Conservation (phyloP, 2,888 invertebrate genomes). For the Cabera pusaria region DNA sequence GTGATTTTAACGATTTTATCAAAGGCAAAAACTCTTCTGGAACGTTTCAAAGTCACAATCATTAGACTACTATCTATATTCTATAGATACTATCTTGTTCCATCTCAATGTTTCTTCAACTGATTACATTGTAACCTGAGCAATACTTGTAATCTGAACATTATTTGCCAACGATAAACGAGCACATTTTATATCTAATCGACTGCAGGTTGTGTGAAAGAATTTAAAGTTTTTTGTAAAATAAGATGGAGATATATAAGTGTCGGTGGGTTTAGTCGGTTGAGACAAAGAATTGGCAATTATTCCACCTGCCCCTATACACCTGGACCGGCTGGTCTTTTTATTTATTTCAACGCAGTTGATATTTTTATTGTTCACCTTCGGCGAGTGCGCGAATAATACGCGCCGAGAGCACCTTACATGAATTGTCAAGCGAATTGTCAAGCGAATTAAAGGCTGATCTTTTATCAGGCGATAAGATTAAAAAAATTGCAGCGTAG, state of each 20-base stretch:
- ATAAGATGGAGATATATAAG: constrained; percentile 65
- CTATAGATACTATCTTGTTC: not conserved
- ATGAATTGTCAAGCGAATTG: constrained; percentile 42
- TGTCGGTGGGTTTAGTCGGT: constrained; percentile 63
- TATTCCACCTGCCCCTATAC: constrained; percentile 80
- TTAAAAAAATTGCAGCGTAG: constrained; percentile 29
- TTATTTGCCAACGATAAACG: not conserved
- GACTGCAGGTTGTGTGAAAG: constrained; percentile 17
- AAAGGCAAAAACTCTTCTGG: too few species aligned
- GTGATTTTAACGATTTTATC: too few species aligned
- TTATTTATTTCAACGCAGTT: constrained; percentile 77
- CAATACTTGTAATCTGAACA: constrained; percentile 9
- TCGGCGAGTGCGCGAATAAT: constrained; percentile 61
- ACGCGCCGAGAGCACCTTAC: constrained; percentile 46
- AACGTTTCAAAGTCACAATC: not conserved
- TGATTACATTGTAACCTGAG: constrained; percentile 7
- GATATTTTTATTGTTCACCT: constrained; percentile 80
- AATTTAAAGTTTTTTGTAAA: constrained; percentile 40
- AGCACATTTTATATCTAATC: constrained; percentile 7
- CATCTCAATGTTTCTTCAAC: constrained; percentile 4
- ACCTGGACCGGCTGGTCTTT: constrained; percentile 78
- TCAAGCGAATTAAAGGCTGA: constrained; percentile 42
- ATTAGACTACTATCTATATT: not conserved
- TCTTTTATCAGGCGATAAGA: constrained; percentile 35
- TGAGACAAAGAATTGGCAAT: constrained; percentile 83